Evolutionary conservation across 2,888 invertebrate genomes (phyloP), one percentile per base, ranked within the genome.

Genomic region (Conus canariensis): DNA sequence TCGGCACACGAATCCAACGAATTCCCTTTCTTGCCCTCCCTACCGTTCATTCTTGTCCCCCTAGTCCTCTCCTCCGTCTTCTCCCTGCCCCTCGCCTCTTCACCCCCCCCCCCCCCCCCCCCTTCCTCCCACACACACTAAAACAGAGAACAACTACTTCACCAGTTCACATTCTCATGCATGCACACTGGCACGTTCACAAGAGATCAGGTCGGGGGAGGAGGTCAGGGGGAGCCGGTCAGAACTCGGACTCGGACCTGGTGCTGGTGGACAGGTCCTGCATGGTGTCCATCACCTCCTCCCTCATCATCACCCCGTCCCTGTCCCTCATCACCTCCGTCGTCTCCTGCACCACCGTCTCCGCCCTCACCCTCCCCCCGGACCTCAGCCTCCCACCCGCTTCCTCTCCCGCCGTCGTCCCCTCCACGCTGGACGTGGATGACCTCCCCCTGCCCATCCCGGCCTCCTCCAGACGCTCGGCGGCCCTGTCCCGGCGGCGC

Each of bases 311-410:
- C 56, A 87, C 56, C 22, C 58, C 74, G 5, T 60, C 25, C n/a
- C 16, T 14, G 14, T 22, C 25, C 45, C 45, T 67, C 74, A n/a
- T 8, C 56, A 87, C 25, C 58, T 87, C 87, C 58, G 87, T 87
- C n/a, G 58, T 87, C 59, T 87, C 87, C 74, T 87, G 22, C 70
- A 87, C 58, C 87, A 87, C 74, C 67, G 16, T 74, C 87, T 74
- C 74, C 14, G 87, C 74, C 87, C 59, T 70, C 58, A 74, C 74
- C 58, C 56, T 16, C 12, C 9, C 83, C 60, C 25, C 60, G 60
- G 60, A 12, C 25, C 59, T n/a, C 10, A 22, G 9, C 12, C 82
- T 56, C 4, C 58, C 58, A 0, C n/a, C 58, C 60, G 19, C 85
- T 25, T 25, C 59, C n/a, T n/a, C n/a, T 10, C 19, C 59, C 59